Evolutionary conservation across 2,797 vertebrate species (phyloP).

Genomic region (Enteromius treurensis): DNA sequence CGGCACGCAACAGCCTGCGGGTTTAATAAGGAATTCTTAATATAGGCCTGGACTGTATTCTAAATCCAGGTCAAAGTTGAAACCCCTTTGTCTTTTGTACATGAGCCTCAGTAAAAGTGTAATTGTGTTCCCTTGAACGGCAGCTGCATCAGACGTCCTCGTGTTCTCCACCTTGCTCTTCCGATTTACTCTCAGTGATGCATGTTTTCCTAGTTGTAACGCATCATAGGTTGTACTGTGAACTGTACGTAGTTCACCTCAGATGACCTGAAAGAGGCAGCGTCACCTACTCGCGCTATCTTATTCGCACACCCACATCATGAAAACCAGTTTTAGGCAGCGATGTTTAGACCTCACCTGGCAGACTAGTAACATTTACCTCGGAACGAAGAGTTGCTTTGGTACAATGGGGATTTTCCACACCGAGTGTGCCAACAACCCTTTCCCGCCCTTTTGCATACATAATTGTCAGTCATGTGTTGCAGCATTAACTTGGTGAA

Average conservation of each 20-base stretch:
- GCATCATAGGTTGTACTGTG: constrained; percentile 27
- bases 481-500: constrained; percentile 36
- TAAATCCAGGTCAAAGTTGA: constrained; percentile 38
- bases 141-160: constrained; percentile 30
- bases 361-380: constrained; percentile 44
- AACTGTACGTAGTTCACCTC: constrained; percentile 53
- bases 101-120: constrained; percentile 9
- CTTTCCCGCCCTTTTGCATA: constrained; percentile 48
- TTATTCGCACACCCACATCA: constrained; percentile 50
- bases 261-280: constrained; percentile 50
- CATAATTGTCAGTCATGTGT: constrained; percentile 40
- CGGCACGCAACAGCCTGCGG: constrained; percentile 23
- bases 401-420: constrained; percentile 55
- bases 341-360: constrained; percentile 48
- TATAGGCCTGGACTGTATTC: constrained; percentile 50
- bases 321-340: constrained; percentile 47
- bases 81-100: constrained; percentile 27
- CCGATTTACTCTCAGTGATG: constrained; percentile 4
- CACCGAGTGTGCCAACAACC: constrained; percentile 30
- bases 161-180: constrained; percentile 13
- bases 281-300: constrained; percentile 40
- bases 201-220: constrained; percentile 11
- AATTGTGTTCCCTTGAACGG: constrained; percentile 33
- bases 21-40: constrained; percentile 41
- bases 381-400: constrained; percentile 37